phyloP scores from a whole-genome alignment of 1,140 invertebrate species.

The Philopotamus ludificatus region DNA sequence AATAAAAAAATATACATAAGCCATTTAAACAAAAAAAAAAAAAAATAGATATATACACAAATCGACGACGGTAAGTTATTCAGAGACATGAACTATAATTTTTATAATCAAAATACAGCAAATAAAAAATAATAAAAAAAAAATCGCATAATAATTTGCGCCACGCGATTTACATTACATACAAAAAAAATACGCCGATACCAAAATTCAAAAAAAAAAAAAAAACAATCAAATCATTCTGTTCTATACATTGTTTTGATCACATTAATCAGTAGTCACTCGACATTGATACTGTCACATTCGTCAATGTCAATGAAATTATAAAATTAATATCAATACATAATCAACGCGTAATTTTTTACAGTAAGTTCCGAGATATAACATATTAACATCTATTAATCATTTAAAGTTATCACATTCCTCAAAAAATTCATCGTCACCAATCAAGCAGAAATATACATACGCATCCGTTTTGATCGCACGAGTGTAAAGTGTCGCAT shows the following conservation, averaged over 20 bases:
- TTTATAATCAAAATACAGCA: no score
- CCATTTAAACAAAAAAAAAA: not conserved
- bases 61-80: not conserved
- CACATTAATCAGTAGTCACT: not conserved
- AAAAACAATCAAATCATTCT: no score
- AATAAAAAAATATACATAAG: conserved; percentile 1
- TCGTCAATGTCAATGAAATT: not conserved
- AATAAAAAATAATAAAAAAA: no score
- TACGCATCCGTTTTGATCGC: no score
- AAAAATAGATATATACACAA: not conserved
- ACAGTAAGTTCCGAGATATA: conserved; percentile 8
- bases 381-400: conserved; percentile 2
- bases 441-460: not conserved
- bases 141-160: no score
- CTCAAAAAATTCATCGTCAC: not conserved
- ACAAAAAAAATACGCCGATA: not conserved
- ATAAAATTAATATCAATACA: conserved; percentile 1
- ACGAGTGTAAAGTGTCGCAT: no score
- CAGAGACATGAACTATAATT: not conserved
- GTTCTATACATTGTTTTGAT: no score
- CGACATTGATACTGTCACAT: not conserved
- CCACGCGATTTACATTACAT: no score
- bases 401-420: conserved; percentile 16
- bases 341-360: not conserved
- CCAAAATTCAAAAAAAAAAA: not conserved